Evolutionary conservation across 2,888 invertebrate genomes (phyloP).

Genomic region (Nomada ferruginata): DNA sequence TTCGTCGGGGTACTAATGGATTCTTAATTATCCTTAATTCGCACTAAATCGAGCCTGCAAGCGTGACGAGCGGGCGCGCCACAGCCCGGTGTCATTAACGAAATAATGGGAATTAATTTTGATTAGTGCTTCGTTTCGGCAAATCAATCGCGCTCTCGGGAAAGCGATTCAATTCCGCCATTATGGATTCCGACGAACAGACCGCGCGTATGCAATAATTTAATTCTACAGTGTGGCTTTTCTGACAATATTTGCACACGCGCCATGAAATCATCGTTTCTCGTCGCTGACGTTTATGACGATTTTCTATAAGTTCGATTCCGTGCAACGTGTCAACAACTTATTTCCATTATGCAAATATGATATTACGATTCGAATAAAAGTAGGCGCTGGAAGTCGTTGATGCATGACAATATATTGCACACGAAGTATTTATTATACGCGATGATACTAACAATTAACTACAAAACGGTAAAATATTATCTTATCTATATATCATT

Average conservation of each 20-base stretch:
- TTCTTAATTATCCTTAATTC: slow-evolving; percentile 76
- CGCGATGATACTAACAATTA: no score
- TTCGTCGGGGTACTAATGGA: slow-evolving; percentile 61
- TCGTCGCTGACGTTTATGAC: slow-evolving; percentile 27
- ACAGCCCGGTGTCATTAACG: slow-evolving; percentile 74
- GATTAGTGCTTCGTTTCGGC: slow-evolving; percentile 75
- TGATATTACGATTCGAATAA: neutral
- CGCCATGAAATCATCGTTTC: slow-evolving; percentile 49
- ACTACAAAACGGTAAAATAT: no score
- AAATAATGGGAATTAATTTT: slow-evolving; percentile 76
- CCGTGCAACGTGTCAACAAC: neutral
- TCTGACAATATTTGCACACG: slow-evolving; percentile 62
- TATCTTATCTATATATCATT: no score
- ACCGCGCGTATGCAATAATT: slow-evolving; percentile 71
- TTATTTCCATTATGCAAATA: neutral
- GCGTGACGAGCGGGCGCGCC: slow-evolving; percentile 66
- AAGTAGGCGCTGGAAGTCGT: neutral
- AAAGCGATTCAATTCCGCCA: slow-evolving; percentile 74
- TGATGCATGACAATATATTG: neutral
- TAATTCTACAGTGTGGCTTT: slow-evolving; percentile 68
- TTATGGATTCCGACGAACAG: slow-evolving; percentile 73
- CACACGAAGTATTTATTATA: neutral
- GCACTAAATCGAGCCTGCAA: slow-evolving; percentile 70
- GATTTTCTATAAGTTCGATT: slow-evolving; percentile 40
- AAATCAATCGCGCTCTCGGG: slow-evolving; percentile 74